Percentiles rank a stretch among this genome's conserved stretches.
phyloP scores from a whole-genome alignment of 2,888 invertebrate genomes.

The Acleris sparsana region DNA sequence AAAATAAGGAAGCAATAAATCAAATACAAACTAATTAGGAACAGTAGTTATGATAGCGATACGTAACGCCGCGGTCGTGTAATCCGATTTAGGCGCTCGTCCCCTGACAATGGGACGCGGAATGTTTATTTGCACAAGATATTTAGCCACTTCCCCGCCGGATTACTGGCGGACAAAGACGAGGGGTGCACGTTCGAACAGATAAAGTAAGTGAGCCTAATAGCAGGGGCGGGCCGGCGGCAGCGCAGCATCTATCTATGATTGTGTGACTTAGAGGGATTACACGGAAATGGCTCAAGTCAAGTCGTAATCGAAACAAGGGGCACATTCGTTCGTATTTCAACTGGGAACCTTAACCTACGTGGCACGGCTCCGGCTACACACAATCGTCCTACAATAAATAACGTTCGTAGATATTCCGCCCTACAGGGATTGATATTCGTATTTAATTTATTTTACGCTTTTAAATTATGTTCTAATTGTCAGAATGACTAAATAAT shows the following conservation, averaged over 20 bases:
- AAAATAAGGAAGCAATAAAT: conserved; percentile 27
- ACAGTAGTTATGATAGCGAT: conserved; percentile 57
- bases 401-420: background rate
- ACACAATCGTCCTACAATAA: background rate
- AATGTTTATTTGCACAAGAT: conserved; percentile 84
- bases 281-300: conserved; percentile 47
- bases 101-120: conserved; percentile 73
- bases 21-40: conserved; percentile 63
- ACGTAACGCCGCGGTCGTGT: conserved; percentile 62
- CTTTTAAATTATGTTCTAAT: background rate
- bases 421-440: no score
- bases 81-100: conserved; percentile 76
- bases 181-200: conserved; percentile 63
- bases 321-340: conserved; percentile 21
- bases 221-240: conserved; percentile 69
- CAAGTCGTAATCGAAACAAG: conserved; percentile 30
- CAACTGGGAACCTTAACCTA: background rate
- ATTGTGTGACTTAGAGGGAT: conserved; percentile 73
- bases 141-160: conserved; percentile 81
- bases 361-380: no score
- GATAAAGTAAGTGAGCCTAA: conserved; percentile 71
- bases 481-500: background rate
- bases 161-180: conserved; percentile 75
- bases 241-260: conserved; percentile 58
- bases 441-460: no score